Conservation (phyloP, 2,797 vertebrate genomes). For the Mus minutoides region DNA sequence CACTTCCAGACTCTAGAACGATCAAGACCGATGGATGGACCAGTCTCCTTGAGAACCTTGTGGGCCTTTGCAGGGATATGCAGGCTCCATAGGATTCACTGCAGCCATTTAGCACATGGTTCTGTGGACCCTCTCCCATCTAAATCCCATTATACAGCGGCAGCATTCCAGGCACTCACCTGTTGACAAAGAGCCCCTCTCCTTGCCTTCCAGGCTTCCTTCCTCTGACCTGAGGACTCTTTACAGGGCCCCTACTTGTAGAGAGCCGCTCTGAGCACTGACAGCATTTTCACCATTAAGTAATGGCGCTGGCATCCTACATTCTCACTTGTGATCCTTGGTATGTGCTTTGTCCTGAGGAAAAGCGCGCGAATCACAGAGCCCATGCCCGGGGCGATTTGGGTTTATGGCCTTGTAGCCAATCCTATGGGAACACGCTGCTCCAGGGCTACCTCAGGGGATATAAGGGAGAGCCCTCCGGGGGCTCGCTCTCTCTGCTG, state of each 20-base stretch:
- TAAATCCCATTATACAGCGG: neutral
- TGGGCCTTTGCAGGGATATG: neutral
- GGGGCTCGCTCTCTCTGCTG: no score
- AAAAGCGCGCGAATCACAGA: no score
- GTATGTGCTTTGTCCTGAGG: no score
- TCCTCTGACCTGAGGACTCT: neutral
- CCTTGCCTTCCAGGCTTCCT: neutral
- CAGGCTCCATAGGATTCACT: neutral
- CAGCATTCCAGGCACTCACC: neutral
- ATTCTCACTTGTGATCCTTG: no score
- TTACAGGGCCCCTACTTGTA: neutral
- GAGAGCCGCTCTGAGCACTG: no score
- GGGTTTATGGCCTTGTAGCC: no score
- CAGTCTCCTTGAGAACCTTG: neutral
- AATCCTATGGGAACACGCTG: no score
- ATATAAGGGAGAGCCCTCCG: no score
- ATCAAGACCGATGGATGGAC: neutral
- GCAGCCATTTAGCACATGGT: neutral
- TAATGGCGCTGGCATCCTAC: no score
- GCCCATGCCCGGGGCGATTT: no score
- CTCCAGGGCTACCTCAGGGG: no score
- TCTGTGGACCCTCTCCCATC: neutral
- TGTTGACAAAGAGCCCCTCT: constrained; percentile 55
- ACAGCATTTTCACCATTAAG: no score
- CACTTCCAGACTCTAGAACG: constrained; percentile 5